A percentile compares a stretch with the other conserved stretches of the same genome.
phyloP scores from a whole-genome alignment of 2,888 invertebrate genomes.

The Drosophila rellima region DNA sequence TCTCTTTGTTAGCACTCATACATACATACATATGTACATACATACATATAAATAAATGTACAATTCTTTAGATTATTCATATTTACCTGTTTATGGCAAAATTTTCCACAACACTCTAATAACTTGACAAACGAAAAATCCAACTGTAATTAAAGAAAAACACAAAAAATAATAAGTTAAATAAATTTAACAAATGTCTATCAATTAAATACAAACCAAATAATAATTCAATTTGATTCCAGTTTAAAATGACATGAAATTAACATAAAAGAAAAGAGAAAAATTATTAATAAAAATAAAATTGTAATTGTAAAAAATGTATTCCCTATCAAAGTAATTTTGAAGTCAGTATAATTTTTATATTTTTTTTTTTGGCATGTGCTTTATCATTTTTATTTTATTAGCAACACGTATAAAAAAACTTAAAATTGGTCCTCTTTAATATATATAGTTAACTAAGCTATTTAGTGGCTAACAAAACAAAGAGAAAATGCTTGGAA shows the following conservation, averaged over 20 bases:
- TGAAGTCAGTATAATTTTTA: background rate
- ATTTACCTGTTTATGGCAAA: conserved; percentile 41
- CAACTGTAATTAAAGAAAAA: conserved; percentile 35
- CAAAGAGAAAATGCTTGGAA: conserved; percentile 42
- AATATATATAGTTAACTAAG: background rate
- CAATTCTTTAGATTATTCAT: conserved; percentile 10
- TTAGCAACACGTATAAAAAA: conserved; percentile 70
- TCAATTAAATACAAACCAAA: conserved; percentile 8
- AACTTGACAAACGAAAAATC: conserved; percentile 1
- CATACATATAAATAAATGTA: background rate
- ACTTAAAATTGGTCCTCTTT: conserved; percentile 48
- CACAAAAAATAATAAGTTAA: conserved; percentile 7
- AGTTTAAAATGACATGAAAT: conserved; percentile 1
- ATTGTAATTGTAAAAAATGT: background rate
- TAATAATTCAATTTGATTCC: background rate
- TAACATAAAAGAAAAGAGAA: background rate
- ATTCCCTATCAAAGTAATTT: background rate
- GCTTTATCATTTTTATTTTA: conserved; percentile 44
- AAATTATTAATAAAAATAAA: conserved; percentile 1
- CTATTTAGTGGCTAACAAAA: conserved; percentile 21
- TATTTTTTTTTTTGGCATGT: conserved; percentile 27
- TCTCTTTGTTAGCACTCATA: conserved; percentile 4
- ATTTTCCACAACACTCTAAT: background rate
- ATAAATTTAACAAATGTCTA: background rate
- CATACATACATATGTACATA: background rate